Evolutionary conservation across 2,113 vertebrate species (phyloP).

Genomic region (Grammomys surdaster): DNA sequence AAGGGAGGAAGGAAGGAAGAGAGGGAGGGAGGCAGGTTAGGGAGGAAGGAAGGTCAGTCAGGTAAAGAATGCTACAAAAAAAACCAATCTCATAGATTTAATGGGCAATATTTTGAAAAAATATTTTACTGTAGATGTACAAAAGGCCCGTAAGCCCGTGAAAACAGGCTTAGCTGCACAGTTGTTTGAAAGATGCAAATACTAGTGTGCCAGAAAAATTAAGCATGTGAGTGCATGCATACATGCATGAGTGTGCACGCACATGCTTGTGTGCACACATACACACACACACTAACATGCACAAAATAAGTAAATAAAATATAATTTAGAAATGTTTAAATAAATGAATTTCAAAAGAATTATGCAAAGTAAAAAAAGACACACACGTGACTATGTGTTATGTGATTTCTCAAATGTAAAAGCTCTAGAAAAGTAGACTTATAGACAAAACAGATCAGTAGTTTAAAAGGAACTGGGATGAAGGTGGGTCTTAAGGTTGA

Average conservation of each 20-base stretch:
- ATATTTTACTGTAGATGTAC: not conserved
- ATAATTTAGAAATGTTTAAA: not conserved
- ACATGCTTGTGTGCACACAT: too few species aligned
- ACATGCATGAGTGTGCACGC: too few species aligned
- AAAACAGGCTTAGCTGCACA: not conserved
- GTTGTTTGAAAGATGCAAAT: not conserved
- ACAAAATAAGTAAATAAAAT: not conserved
- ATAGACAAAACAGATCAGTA: not conserved
- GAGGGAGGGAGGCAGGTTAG: not conserved
- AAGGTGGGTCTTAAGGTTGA: not conserved
- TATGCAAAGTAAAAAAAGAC: not conserved
- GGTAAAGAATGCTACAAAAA: not conserved
- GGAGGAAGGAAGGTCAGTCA: not conserved
- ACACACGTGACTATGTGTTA: not conserved
- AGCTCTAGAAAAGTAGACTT: constrained; percentile 26
- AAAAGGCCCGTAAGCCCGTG: not conserved
- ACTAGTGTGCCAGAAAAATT: not conserved
- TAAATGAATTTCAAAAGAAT: not conserved
- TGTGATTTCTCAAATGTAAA: not conserved
- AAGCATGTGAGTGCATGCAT: too few species aligned
- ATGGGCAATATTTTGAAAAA: not conserved
- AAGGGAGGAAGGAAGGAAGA: too few species aligned
- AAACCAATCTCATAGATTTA: constrained; percentile 6
- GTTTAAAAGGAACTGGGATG: not conserved
- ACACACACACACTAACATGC: not conserved